Base-by-base conservation (phyloP, 2,113 vertebrate species). In the Centropristis striata region DNA sequence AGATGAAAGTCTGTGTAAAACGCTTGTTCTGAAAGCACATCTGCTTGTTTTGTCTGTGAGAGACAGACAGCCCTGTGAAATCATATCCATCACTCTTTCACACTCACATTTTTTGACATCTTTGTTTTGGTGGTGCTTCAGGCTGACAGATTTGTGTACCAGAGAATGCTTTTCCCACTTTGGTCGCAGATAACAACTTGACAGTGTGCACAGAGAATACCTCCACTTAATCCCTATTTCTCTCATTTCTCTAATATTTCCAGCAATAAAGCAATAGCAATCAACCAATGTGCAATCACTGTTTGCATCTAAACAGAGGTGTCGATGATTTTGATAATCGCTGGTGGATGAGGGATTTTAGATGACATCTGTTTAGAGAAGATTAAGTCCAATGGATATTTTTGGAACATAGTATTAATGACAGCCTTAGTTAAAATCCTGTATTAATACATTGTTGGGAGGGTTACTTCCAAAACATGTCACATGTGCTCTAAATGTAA, bases 51-150 rank as follows among this genome's bases (percentile, higher is more conserved):
- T 83, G 78, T 68, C 73, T 83, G 71, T 47, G 71, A 59, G 49
- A 60, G 75, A 79, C 81, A 36, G 75, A 80, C 89, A 58, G 74
- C 57, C 44, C 82, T 80, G 65, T 84, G 84, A 84, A 86, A 87
- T 83, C 65, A 18, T 65, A 73, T 74, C 81, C 39, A 53, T 82
- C 76, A 69, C 57, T 73, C 49, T 68, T 85, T 88, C 78, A 58
- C 80, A 53, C 68, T 85, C 80, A 44, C 46, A 88, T 81, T 80
- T 71, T 69, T 67, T 7, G 37, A 83, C 89, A 86, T 86, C 85
- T 88, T 90, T 90, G 86, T 90, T 91, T 81, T 81, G 78, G 53
- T 69, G 41, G 36, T 71, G 59, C 78, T 81, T 71, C 68, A 61
- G 53, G 47, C 73, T 66, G 81, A 84, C 78, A 84, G 78, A 86